Evolutionary conservation across 2,888 invertebrate species (phyloP), one percentile per base, ranked within the genome.

Genomic region (Chloroclysta siterata): DNA sequence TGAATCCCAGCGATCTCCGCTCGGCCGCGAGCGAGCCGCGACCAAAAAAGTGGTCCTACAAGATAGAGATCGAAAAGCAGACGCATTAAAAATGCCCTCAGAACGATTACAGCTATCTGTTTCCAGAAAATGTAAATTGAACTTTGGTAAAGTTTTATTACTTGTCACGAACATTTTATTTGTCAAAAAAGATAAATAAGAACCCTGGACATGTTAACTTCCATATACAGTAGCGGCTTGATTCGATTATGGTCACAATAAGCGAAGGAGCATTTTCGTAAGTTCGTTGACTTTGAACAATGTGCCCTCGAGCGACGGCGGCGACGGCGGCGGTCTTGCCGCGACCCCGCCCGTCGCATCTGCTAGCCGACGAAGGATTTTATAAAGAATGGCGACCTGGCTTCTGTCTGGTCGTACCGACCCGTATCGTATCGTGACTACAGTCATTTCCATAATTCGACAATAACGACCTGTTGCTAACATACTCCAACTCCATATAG

Each of bases 211-310:
- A 75, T 83, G 82, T 82, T 85, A 81, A 83, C 85, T 85, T 75
- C 90, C 90, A 83, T 90, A 89, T 86, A 88, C 82, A 90, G 88
- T 78, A 81, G 84, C 73, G 81, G 77, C 82, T 83, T 86, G 85
- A 89, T 87, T 90, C 89, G 88, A 90, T 92, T 92, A 90, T 90
- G 91, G 90, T 74, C 85, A 90, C 88, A 90, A 89, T 90, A 85
- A 88, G 88, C 82, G 82, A 86, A 85, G 82, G 85, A 87, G 80
- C 85, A 86, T 91, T 92, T 93, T 91, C 76, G 91, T 86, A 84
- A 88, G 92, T 90, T 92, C 91, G 86, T 85, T 90, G 92, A 93
- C 91, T 88, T 79, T 77, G 84, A 87, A 89, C 89, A 90, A 90
- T 88, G 89, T 85, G 83, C 78, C 82, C 78, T 81, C 83, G 83